Conservation (phyloP, 2,888 invertebrate species). For the Vesta saturnalis region DNA sequence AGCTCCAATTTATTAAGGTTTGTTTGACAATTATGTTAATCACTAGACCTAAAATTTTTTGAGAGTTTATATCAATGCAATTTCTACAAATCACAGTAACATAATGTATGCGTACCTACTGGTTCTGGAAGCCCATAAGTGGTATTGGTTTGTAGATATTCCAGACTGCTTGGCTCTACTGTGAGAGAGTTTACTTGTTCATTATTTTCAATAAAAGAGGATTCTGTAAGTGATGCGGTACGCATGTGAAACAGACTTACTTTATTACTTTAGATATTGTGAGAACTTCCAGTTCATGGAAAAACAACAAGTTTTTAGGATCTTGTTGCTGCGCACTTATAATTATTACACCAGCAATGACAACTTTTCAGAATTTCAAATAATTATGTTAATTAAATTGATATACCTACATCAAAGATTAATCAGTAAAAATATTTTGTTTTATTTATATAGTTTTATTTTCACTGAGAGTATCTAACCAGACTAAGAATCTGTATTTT, state of each 20-base stretch:
- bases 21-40: too few relatives aligned
- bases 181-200: slow-evolving; percentile 60
- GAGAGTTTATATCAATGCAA: not conserved
- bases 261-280: slow-evolving; percentile 58
- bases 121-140: slow-evolving; percentile 55
- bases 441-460: slow-evolving; percentile 9
- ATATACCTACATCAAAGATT: slow-evolving; percentile 8
- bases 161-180: slow-evolving; percentile 60
- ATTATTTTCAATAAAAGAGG: slow-evolving; percentile 58
- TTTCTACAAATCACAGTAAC: not conserved
- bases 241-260: slow-evolving; percentile 58
- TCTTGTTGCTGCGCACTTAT: slow-evolving; percentile 9
- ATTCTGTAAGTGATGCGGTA: slow-evolving; percentile 59
- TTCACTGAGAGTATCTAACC: not conserved
- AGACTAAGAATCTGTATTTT: slow-evolving; percentile 2
- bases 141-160: slow-evolving; percentile 51
- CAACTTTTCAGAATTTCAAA: slow-evolving; percentile 13
- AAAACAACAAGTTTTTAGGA: slow-evolving; percentile 20
- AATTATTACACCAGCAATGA: slow-evolving; percentile 10
- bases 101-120: not conserved
- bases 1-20: too few relatives aligned
- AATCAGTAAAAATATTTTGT: not conserved
- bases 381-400: slow-evolving; percentile 11
- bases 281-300: slow-evolving; percentile 54
- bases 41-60: too few relatives aligned